Evolutionary conservation across 2,888 invertebrate species (phyloP), one percentile per base, ranked within the genome.

Genomic region (Dryadula phaetusa): DNA sequence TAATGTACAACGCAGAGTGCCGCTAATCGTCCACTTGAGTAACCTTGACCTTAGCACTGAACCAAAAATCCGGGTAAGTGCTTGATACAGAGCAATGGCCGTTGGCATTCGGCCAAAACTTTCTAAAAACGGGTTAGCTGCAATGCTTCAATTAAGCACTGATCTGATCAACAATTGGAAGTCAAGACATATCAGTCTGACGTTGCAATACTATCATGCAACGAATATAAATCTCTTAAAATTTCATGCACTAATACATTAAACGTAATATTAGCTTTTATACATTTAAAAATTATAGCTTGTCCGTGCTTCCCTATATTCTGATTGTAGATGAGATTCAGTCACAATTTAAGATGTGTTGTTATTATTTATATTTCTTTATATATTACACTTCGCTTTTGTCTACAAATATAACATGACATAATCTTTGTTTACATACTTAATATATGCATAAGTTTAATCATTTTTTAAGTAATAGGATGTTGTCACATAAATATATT

Each of bases 21-120:
- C 62, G 67, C 68, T 70, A 72, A 75, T 74, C 71, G 63, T 68
- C 70, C 64, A 71, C 72, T 72, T 70, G 69, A 74, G 73, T 81
- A 81, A 84, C 88, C 90, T 87, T 90, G 86, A 87, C 85, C 87
- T 81, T 77, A 71, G 75, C 69, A 71, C 73, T 79, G 82, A 81
- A 82, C 81, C 75, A 84, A 83, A 87, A 86, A 82, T 82, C 81
- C 79, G 75, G 77, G 77, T 79, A 78, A 75, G 77, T 75, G 75
- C 71, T 77, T 82, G 78, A 84, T 82, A 80, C 81, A 79, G 74
- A 79, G 77, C 85, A 84, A 79, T 56, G 80, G 81, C 84, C 81
- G 82, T 84, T 91, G 90, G 90, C 87, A 67, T 73, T 66, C 74
- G 72, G 81, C 88, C 91, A 90, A 85, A 82, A 83, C 85, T 87